A percentile compares a stretch with the other conserved stretches of the same genome.
These are phyloP conservation scores for Metalampra italica DNA, from an alignment of 2,888 invertebrate genomes.

Conservation along the genomic window DNA sequence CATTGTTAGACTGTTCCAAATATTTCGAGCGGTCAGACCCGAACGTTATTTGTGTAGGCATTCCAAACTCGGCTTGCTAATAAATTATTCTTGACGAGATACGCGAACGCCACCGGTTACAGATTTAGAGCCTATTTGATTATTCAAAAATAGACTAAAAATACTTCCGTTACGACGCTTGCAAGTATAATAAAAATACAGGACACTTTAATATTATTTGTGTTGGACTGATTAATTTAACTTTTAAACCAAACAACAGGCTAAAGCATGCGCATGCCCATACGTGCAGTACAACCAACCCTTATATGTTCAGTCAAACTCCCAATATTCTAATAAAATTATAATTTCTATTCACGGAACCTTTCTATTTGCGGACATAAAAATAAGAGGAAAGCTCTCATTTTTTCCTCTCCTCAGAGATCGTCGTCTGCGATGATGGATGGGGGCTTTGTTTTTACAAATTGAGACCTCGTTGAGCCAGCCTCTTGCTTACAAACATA, in stretches of 20 bases:
- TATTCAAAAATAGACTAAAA: too few relatives aligned
- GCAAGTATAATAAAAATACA: too few relatives aligned
- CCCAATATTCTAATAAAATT: too few relatives aligned
- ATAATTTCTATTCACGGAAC: neutral
- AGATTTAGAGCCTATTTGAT: too few relatives aligned
- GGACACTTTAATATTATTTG: too few relatives aligned
- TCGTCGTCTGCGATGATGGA: slow-evolving; percentile 37
- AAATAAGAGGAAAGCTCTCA: slow-evolving; percentile 1
- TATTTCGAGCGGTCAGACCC: neutral
- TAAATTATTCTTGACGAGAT: neutral
- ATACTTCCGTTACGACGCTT: too few relatives aligned
- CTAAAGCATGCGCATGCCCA: too few relatives aligned
- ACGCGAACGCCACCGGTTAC: neutral
- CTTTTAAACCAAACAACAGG: too few relatives aligned
- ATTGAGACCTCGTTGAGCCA: slow-evolving; percentile 41
- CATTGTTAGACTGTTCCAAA: neutral
- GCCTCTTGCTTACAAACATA: slow-evolving; percentile 14
- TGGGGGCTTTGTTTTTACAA: slow-evolving; percentile 52
- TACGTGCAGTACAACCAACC: too few relatives aligned
- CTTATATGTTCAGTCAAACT: too few relatives aligned
- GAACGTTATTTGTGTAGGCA: neutral
- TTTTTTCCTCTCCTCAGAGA: slow-evolving; percentile 8
- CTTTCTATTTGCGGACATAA: neutral
- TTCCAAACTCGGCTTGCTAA: neutral
- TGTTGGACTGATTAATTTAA: too few relatives aligned